Base-by-base conservation (phyloP, 2,888 invertebrate genomes). In the Agrilus biguttatus region DNA sequence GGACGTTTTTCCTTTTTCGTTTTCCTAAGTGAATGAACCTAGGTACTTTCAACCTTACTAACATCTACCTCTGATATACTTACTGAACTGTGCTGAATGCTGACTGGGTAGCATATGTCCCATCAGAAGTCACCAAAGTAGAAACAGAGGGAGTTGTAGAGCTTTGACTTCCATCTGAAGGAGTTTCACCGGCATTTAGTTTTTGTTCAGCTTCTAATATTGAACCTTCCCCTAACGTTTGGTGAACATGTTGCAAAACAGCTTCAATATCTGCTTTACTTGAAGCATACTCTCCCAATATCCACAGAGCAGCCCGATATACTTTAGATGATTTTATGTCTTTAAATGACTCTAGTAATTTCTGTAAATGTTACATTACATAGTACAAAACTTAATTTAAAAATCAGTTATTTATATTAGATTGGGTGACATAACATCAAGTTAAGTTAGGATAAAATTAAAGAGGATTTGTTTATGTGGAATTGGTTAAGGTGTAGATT, bases 81-180 rank as follows among this genome's bases (percentile, higher is more conserved):
- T 63, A 83, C 78, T 77, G 72, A 19, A 81, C 74, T 52, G 88
- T 72, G 59, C 88, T 93, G 67, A 97, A 93, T 36, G 93, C 96
- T 50, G 95, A 95, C 68, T 99, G 97, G 4, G 95, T 86, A 21
- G 97, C 98, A 66, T 99, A 99, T 0, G 97, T 96, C 14, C 98
- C 98, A 71, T 99, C 98, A 33, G 97, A 96, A 37, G 98, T 98
- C 36, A 98, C 95, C 46, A 90, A 69, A 55, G 81, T 83, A 32
- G 80, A 74, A 2, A 63, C 51, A 14, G 53, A 55, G 45, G 51
- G 54, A 10, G 40, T 47, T 38, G 55, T 50, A 50, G 59, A 38
- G 32, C 43, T 43, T 8, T 48, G 42, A 19, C 47, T 57, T 46
- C 65, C 69, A 41, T 78, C 77, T 14, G 75, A 72, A 6, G 72